Evolutionary conservation across 1,140 invertebrate genomes (phyloP).

Genomic region (Oncopeltus fasciatus): DNA sequence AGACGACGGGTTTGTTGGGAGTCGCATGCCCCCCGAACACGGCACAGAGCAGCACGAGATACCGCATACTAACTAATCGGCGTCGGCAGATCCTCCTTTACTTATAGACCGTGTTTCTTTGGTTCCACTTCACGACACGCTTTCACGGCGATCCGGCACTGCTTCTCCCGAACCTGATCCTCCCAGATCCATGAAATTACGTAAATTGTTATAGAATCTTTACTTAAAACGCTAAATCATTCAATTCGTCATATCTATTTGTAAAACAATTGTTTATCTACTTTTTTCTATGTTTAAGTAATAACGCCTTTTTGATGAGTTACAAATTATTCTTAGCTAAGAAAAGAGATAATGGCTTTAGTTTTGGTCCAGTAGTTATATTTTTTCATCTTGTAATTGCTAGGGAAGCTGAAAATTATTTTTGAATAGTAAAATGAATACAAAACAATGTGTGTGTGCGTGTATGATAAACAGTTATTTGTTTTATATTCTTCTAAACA

Average conservation of each 20-base stretch:
- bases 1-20: constrained; percentile 13
- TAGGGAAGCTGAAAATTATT: no score
- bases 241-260: not conserved
- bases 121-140: constrained; percentile 10
- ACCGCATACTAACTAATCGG: constrained; percentile 9
- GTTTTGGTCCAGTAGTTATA: no score
- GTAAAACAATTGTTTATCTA: not conserved
- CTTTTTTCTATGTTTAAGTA: not conserved
- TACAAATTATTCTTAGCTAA: no score
- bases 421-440: no score
- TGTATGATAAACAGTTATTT: no score
- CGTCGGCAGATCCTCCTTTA: not conserved
- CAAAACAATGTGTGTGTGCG: no score
- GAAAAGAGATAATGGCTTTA: no score
- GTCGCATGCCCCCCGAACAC: not conserved
- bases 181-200: constrained; percentile 8
- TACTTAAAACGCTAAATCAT: not conserved
- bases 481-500: no score
- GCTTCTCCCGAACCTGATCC: not conserved
- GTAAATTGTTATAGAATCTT: constrained; percentile 13
- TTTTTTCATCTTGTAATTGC: no score
- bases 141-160: constrained; percentile 5
- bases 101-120: constrained; percentile 15
- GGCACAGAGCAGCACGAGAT: not conserved
- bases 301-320: not conserved